phyloP scores from a whole-genome alignment of 2,113 vertebrate species.

The Furnarius figulus region DNA sequence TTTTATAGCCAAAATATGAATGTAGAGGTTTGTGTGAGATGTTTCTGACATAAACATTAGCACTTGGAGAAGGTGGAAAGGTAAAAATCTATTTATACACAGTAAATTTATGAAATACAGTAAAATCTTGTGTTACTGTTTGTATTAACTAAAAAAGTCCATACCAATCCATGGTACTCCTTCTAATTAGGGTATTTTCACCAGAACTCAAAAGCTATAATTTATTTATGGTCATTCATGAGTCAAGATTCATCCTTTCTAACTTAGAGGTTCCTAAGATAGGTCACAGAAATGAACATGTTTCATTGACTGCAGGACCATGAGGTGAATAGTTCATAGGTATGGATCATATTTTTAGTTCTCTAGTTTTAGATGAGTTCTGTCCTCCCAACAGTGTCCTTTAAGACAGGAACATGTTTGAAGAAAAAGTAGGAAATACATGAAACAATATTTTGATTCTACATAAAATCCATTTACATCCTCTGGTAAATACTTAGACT shows the following conservation, averaged over 20 bases:
- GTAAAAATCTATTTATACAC: neutral
- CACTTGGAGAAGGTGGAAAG: neutral
- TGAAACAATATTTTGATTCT: neutral
- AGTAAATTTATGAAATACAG: neutral
- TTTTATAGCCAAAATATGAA: neutral
- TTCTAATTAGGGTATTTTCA: neutral
- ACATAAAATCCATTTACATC: neutral
- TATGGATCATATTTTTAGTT: neutral
- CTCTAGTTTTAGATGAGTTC: neutral
- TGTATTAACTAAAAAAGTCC: neutral
- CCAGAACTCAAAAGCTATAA: neutral
- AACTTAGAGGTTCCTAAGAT: neutral
- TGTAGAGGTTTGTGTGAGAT: neutral
- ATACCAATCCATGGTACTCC: neutral
- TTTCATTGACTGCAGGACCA: neutral
- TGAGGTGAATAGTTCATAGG: neutral
- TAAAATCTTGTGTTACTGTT: neutral
- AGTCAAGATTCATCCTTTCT: neutral
- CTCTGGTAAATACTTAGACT: neutral
- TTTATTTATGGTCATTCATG: neutral
- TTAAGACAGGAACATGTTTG: neutral
- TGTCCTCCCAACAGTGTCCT: neutral
- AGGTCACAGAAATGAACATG: neutral
- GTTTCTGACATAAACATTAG: neutral
- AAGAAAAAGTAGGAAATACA: neutral